Evolutionary conservation across 2,888 invertebrate species (phyloP).

Genomic region (Tenthredo scrophulariae): DNA sequence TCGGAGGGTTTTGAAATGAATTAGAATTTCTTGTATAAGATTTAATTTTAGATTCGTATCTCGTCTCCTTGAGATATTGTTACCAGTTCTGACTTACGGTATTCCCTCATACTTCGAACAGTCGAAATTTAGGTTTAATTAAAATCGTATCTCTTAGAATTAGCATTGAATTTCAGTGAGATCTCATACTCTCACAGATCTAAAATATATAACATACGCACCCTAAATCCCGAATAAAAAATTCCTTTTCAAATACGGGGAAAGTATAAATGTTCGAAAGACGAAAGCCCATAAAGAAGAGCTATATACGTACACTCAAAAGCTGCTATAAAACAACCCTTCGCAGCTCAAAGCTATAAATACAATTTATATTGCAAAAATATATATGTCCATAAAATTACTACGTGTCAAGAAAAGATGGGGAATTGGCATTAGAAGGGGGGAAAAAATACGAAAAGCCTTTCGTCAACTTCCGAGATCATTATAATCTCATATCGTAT

Average conservation of each 20-base stretch:
- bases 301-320: slow-evolving; percentile 15
- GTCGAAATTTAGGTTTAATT: background rate
- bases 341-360: slow-evolving; percentile 25
- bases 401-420: slow-evolving; percentile 54
- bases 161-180: background rate
- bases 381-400: slow-evolving; percentile 38
- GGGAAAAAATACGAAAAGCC: background rate
- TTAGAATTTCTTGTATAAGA: background rate
- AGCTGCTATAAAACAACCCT: slow-evolving; percentile 37
- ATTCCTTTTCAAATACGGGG: slow-evolving; percentile 20
- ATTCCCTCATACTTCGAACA: background rate
- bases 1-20: background rate
- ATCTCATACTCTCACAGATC: background rate
- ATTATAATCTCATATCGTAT: background rate
- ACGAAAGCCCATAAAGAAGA: slow-evolving; percentile 44
- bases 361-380: slow-evolving; percentile 37
- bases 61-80: slow-evolving; percentile 2
- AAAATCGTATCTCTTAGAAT: background rate
- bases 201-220: background rate
- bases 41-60: slow-evolving; percentile 9
- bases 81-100: background rate
- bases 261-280: slow-evolving; percentile 14
- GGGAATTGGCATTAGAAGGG: background rate
- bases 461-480: background rate
- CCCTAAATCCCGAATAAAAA: background rate